A percentile compares a stretch with the other conserved stretches of the same genome.
phyloP scores from a whole-genome alignment of 2,797 vertebrate genomes.

The Enteromius trimaculatus region DNA sequence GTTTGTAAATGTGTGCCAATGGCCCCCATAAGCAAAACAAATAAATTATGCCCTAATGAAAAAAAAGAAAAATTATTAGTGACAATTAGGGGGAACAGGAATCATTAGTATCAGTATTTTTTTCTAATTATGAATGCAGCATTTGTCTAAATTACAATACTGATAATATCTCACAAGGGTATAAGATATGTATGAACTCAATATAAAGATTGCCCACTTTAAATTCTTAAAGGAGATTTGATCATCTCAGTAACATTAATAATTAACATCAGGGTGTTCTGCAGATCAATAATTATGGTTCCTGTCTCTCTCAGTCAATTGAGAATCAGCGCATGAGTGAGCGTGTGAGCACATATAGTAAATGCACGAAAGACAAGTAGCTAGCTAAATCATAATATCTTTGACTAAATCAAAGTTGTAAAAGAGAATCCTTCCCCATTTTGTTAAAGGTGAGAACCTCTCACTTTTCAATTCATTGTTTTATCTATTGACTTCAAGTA shows the following conservation, averaged over 20 bases:
- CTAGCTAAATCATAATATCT: neutral
- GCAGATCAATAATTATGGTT: constrained; percentile 68
- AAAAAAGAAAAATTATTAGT: neutral
- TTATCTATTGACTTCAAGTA: neutral
- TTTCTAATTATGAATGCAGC: neutral
- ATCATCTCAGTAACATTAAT: constrained; percentile 67
- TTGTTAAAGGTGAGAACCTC: neutral
- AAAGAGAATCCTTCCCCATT: neutral
- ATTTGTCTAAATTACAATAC: neutral
- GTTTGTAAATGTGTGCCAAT: neutral
- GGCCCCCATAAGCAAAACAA: neutral
- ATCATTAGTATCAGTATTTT: neutral
- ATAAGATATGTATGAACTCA: neutral
- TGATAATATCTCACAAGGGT: neutral
- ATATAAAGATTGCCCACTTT: neutral
- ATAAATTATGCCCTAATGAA: neutral
- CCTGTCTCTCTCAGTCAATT: constrained; percentile 31
- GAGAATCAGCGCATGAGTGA: too few species aligned
- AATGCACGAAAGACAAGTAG: neutral
- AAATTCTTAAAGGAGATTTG: constrained; percentile 49
- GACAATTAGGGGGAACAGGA: neutral
- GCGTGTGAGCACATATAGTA: constrained; percentile 6
- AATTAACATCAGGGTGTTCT: constrained; percentile 66
- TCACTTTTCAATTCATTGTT: neutral
- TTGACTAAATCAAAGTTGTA: constrained; percentile 5